phyloP scores from a whole-genome alignment of 2,113 vertebrate species.

The Hemichromis elongatus region DNA sequence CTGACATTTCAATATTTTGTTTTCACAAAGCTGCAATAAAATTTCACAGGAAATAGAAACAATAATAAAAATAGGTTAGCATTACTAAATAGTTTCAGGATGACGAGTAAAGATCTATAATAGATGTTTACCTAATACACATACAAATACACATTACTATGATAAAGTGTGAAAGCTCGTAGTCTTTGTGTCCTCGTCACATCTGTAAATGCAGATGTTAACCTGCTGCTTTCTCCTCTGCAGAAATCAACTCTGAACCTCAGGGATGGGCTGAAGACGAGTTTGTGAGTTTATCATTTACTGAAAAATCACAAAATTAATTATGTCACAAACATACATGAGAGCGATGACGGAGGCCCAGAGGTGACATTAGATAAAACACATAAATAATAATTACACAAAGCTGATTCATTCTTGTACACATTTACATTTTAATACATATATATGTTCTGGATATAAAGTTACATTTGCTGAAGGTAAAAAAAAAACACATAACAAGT shows the following conservation, averaged over 20 bases:
- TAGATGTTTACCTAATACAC: neutral
- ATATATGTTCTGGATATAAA: neutral
- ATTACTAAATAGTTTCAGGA: neutral
- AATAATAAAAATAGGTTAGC: neutral
- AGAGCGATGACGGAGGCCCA: neutral
- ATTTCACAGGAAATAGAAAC: neutral
- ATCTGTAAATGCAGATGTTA: neutral
- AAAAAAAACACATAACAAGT: neutral
- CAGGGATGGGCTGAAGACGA: slow-evolving; percentile 83
- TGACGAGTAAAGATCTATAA: neutral
- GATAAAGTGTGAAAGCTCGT: neutral
- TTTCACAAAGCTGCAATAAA: neutral
- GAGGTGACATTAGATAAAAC: neutral
- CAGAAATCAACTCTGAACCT: slow-evolving; percentile 52
- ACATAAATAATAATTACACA: neutral
- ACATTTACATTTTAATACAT: neutral
- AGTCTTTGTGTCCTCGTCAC: neutral
- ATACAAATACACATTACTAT: too few species aligned
- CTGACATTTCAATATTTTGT: neutral
- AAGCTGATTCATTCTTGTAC: neutral
- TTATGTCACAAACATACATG: rapidly evolving
- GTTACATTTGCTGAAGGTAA: neutral
- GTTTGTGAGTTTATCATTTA: slow-evolving; percentile 35
- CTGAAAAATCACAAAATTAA: neutral
- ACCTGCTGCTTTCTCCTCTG: neutral